phyloP scores from a whole-genome alignment of 2,113 vertebrate species.

The Numenius arquata region DNA sequence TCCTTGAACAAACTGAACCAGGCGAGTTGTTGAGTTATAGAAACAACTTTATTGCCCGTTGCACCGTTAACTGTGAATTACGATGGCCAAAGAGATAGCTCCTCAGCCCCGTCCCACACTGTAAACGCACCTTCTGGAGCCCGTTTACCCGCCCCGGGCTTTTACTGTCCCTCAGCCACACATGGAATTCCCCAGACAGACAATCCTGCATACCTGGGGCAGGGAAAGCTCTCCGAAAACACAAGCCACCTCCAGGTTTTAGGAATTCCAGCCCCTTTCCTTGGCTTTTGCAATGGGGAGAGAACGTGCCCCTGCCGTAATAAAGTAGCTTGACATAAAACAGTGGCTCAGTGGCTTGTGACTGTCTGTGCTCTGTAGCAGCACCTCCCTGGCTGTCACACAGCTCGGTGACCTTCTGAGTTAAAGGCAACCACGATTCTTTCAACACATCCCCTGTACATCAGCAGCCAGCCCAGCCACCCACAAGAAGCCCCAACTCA shows the following conservation, averaged over 20 bases:
- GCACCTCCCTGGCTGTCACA: background rate
- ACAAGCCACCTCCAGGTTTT: background rate
- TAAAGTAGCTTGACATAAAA: background rate
- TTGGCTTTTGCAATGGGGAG: background rate
- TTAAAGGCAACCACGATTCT: background rate
- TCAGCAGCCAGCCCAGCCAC: background rate
- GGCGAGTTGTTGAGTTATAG: background rate
- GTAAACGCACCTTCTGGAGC: background rate
- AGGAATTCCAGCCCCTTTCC: background rate
- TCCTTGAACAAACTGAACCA: background rate
- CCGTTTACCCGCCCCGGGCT: rapidly evolving
- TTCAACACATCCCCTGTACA: background rate
- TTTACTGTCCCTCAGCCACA: background rate
- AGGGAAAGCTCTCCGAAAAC: rapidly evolving
- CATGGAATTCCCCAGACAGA: rapidly evolving
- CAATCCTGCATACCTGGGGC: rapidly evolving
- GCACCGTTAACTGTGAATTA: background rate
- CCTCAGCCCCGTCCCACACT: background rate
- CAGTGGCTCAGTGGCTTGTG: background rate
- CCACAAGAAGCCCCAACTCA: background rate
- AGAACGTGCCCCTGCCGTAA: background rate
- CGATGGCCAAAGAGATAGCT: too few relatives aligned
- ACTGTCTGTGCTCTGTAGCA: background rate
- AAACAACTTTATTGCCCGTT: background rate
- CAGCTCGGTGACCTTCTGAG: background rate